Evolutionary conservation across 2,888 invertebrate species (phyloP).

Genomic region (Aricia artaxerxes): DNA sequence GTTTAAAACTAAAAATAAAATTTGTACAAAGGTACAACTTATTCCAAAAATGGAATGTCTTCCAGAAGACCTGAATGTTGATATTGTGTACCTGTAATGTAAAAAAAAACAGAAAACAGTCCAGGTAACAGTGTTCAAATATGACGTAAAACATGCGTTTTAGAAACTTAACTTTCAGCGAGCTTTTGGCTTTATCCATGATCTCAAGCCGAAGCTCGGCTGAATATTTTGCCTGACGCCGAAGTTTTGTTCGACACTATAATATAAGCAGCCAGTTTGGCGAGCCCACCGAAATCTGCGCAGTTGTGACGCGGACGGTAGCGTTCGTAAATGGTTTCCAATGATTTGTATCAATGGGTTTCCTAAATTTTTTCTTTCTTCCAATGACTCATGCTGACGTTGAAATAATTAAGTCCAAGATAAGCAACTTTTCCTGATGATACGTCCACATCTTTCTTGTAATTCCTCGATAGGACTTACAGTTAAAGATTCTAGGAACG

Average conservation of each 20-base stretch:
- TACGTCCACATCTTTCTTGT: background rate
- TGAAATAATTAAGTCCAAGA: background rate
- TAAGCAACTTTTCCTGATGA: background rate
- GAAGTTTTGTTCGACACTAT: background rate
- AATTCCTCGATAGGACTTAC: background rate
- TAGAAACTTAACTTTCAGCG: too few species aligned
- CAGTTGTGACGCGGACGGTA: background rate
- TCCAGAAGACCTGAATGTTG: too few species aligned
- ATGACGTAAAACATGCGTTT: too few species aligned
- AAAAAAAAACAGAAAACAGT: too few species aligned
- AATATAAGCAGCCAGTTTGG: slow-evolving; percentile 11
- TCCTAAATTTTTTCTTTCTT: background rate
- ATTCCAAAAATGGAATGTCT: too few species aligned
- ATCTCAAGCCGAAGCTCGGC: background rate
- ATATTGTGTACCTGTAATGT: too few species aligned
- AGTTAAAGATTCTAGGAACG: background rate
- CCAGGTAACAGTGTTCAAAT: too few species aligned
- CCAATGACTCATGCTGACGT: background rate
- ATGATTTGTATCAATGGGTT: background rate
- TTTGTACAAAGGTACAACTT: too few species aligned
- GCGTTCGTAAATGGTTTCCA: background rate
- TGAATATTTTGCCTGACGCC: background rate
- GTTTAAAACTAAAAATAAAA: too few species aligned
- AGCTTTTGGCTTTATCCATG: too few species aligned
- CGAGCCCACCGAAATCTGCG: slow-evolving; percentile 3